Conservation (phyloP, 2,888 invertebrate genomes). For the Caenorhabditis sp. region DNA sequence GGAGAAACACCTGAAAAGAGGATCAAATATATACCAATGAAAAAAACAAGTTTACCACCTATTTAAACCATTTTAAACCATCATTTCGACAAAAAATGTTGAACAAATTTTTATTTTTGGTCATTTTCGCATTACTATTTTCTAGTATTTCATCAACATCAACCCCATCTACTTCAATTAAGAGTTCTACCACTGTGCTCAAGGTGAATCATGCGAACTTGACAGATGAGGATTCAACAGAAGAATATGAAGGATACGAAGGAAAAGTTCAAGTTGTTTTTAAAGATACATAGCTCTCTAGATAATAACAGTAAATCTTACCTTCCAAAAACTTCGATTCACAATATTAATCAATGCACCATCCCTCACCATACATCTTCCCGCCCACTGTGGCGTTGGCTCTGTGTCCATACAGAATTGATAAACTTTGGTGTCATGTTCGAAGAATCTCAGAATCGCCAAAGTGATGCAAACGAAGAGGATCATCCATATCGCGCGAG, state of each 20-base stretch:
- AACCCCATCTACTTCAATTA: no score
- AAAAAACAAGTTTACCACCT: conserved; percentile 9
- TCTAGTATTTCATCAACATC: no score
- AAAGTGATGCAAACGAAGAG: conserved; percentile 65
- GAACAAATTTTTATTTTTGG: no score
- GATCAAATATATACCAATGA: not conserved
- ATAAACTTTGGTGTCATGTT: conserved; percentile 68
- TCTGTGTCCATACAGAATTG: conserved; percentile 70
- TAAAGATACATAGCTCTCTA: not conserved
- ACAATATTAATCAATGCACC: conserved; percentile 67
- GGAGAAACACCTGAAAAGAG: conserved; percentile 58
- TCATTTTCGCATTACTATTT: no score
- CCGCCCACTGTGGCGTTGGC: conserved; percentile 68
- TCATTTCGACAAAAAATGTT: no score
- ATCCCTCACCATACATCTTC: conserved; percentile 67
- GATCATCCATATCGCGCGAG: conserved; percentile 69
- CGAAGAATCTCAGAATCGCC: conserved; percentile 66
- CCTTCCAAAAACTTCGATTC: conserved; percentile 68
- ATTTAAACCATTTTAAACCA: no score
- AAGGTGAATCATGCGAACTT: no score
- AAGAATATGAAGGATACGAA: conserved; percentile 3
- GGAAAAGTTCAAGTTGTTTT: conserved; percentile 7
- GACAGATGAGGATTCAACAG: not conserved
- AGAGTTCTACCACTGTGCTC: no score
- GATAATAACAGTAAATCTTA: no score